Percentiles rank a stretch among this genome's conserved stretches.
Conservation (phyloP, 2,797 vertebrate genomes). For the Poecile montanus region DNA sequence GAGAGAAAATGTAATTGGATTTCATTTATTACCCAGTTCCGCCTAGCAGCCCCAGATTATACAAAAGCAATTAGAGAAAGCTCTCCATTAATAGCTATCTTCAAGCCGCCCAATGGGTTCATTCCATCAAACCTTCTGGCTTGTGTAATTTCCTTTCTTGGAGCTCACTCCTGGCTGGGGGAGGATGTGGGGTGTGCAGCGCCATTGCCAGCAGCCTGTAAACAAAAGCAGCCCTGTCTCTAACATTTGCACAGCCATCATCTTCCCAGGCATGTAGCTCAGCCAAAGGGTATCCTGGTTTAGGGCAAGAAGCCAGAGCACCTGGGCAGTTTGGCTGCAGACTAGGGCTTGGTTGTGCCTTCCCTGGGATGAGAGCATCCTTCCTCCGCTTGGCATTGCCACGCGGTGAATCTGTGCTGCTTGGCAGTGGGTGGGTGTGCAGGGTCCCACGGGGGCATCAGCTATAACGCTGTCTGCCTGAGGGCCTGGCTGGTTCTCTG, state of each 20-base stretch:
- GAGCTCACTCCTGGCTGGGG: not conserved
- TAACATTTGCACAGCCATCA: not conserved
- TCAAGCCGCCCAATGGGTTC: constrained; percentile 67
- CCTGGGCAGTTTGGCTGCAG: constrained; percentile 31
- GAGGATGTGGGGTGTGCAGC: not conserved
- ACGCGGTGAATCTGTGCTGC: fast-evolving
- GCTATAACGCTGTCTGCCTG: not conserved
- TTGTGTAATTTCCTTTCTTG: constrained; percentile 63
- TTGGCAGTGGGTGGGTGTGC: not conserved
- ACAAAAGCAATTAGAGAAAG: constrained; percentile 75
- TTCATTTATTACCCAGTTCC: constrained; percentile 78
- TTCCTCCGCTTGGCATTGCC: not conserved
- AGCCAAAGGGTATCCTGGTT: constrained; percentile 13
- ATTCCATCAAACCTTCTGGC: constrained; percentile 71
- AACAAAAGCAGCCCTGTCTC: constrained; percentile 53
- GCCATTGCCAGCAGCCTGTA: not conserved
- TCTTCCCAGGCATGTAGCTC: not conserved
- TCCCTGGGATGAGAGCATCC: not conserved
- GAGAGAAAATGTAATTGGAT: constrained; percentile 76
- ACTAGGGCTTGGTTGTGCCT: not conserved
- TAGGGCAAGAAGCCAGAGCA: constrained; percentile 21
- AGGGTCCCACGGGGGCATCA: fast-evolving
- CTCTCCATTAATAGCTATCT: constrained; percentile 75
- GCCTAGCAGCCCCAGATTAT: constrained; percentile 74
- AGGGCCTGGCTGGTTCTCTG: not conserved